These are phyloP conservation scores for Paratilapia polleni DNA, from an alignment of 2,113 vertebrate genomes.

Conservation along the genomic window DNA sequence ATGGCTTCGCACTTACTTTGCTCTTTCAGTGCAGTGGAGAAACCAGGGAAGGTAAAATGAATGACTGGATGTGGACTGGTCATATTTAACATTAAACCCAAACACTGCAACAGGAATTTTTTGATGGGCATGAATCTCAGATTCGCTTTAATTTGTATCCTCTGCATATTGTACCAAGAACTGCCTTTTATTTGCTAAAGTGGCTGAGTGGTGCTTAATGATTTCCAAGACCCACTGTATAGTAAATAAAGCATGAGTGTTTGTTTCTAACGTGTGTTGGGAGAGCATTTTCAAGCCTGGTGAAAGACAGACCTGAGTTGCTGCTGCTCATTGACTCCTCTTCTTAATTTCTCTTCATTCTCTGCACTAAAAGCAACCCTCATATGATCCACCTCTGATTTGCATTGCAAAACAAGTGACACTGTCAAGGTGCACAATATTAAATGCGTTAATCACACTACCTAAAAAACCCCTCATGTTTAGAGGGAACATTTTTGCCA, in stretches of 20 bases:
- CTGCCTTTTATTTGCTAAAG: conserved; percentile 6
- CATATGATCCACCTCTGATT: background rate
- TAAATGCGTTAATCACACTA: background rate
- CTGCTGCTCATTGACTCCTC: background rate
- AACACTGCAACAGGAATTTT: background rate
- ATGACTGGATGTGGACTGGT: background rate
- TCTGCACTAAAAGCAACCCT: background rate
- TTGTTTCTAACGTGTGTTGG: background rate
- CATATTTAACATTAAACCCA: background rate
- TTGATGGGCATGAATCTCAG: background rate
- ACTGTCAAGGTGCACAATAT: background rate
- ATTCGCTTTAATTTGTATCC: background rate
- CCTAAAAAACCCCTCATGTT: background rate
- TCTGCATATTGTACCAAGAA: background rate
- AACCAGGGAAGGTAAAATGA: background rate
- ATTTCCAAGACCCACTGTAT: background rate
- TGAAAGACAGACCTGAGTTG: background rate
- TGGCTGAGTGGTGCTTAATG: conserved; percentile 19
- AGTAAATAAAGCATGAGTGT: background rate
- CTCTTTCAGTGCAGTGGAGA: background rate
- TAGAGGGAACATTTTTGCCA: too few relatives aligned
- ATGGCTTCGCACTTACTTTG: background rate
- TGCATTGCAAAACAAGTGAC: background rate
- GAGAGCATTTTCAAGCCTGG: background rate
- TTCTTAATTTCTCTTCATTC: background rate